These are phyloP conservation scores for Gryllus bimaculatus DNA, from an alignment of 1,140 invertebrate species.

Conservation along the genomic window DNA sequence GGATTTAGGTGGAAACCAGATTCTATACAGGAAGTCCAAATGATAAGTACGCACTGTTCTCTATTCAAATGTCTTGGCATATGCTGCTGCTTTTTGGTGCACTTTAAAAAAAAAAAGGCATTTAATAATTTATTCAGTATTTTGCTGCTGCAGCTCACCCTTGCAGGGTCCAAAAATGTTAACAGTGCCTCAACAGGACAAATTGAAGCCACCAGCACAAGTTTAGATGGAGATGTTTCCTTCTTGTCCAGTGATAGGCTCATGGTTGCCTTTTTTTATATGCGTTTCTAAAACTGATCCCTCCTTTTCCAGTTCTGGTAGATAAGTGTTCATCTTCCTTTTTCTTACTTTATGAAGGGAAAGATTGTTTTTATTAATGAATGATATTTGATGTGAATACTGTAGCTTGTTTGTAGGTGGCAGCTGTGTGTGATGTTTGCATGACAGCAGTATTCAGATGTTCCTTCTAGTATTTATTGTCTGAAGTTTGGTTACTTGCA, in stretches of 20 bases:
- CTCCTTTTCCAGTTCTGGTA: conserved; percentile 12
- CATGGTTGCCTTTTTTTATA: conserved; percentile 19
- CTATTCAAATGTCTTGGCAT: not conserved
- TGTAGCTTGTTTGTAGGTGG: conserved; percentile 17
- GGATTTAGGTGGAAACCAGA: not conserved
- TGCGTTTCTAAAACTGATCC: conserved; percentile 15
- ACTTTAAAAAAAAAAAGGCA: not conserved
- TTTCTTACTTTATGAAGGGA: conserved; percentile 11
- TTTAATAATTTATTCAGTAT: not conserved
- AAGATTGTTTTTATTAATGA: conserved; percentile 15
- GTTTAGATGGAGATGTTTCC: conserved; percentile 13
- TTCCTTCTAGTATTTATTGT: conserved; percentile 20
- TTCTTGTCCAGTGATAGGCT: conserved; percentile 16
- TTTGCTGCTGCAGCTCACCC: not conserved
- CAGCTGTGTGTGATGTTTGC: conserved; percentile 18
- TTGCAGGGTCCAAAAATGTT: not conserved
- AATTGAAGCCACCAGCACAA: not conserved
- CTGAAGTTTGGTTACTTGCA: conserved; percentile 19
- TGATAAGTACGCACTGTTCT: not conserved
- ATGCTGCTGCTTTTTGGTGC: not conserved
- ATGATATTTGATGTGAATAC: conserved; percentile 17
- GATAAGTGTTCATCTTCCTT: not conserved
- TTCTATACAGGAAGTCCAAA: not conserved
- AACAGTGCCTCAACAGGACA: not conserved
- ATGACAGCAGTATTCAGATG: conserved; percentile 19